Conservation (phyloP, 2,888 invertebrate species). For the Tanytarsus gracilentus region DNA sequence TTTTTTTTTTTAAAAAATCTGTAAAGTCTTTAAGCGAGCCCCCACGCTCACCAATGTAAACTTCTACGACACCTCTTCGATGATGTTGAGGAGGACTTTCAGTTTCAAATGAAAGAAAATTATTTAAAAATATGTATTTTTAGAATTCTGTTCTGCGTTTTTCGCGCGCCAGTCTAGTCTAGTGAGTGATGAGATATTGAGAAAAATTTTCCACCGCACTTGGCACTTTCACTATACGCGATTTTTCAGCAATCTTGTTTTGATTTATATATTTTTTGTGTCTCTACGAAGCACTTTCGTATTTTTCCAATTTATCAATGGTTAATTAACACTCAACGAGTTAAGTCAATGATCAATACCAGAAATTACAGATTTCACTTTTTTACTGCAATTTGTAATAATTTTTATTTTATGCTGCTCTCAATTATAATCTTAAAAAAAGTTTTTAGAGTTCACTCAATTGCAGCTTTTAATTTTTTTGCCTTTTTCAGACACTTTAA, state of each 20-base stretch:
- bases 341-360: neutral
- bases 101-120: neutral
- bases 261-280: neutral
- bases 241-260: neutral
- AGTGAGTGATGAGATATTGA: neutral
- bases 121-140: conserved; percentile 3
- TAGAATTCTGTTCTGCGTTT: neutral
- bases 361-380: neutral
- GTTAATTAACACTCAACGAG: neutral
- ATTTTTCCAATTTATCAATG: neutral
- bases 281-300: neutral
- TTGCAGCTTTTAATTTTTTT: too few species aligned
- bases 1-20: too few species aligned
- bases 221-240: conserved; percentile 4
- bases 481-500: too few species aligned
- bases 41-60: neutral
- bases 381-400: neutral
- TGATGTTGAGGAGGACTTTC: neutral
- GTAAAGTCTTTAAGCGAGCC: neutral
- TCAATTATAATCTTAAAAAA: neutral
- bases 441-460: too few species aligned
- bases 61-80: neutral
- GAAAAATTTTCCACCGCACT: neutral
- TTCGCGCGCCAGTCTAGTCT: neutral
- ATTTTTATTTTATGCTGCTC: neutral